A percentile compares a stretch with the other conserved stretches of the same genome.
These are phyloP conservation scores for Stictonetta naevosa DNA, from an alignment of 2,113 vertebrate species.

Conservation along the genomic window DNA sequence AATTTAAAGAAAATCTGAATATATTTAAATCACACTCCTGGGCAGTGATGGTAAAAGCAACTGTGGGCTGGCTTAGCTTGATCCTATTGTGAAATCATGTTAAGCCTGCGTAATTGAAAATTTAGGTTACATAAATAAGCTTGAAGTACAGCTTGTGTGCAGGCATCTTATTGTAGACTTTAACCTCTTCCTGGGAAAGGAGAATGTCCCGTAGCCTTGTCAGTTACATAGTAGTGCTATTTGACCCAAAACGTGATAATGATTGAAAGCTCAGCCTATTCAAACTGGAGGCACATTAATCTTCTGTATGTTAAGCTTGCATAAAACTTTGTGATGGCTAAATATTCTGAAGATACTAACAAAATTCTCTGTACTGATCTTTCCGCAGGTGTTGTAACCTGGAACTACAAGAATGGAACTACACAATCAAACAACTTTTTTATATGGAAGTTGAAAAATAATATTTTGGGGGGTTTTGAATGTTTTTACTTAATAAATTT, in stretches of 20 bases:
- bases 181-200: background rate
- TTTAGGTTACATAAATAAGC: background rate
- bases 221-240: background rate
- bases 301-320: background rate
- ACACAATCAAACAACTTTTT: background rate
- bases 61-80: background rate
- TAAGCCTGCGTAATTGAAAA: background rate
- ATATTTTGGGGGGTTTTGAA: background rate
- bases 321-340: background rate
- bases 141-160: background rate
- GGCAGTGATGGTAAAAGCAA: background rate
- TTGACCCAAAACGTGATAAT: background rate
- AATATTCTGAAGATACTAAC: background rate
- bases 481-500: conserved; percentile 16
- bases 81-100: background rate
- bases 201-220: background rate
- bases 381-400: conserved; percentile 27
- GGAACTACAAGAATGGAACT: background rate
- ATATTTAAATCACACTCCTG: background rate
- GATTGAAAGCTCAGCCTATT: background rate
- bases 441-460: background rate
- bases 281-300: background rate
- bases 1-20: background rate
- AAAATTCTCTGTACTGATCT: background rate
- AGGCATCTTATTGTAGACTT: background rate